These are phyloP conservation scores for Eilema griseolum DNA, from an alignment of 2,888 invertebrate species.

Conservation along the genomic window DNA sequence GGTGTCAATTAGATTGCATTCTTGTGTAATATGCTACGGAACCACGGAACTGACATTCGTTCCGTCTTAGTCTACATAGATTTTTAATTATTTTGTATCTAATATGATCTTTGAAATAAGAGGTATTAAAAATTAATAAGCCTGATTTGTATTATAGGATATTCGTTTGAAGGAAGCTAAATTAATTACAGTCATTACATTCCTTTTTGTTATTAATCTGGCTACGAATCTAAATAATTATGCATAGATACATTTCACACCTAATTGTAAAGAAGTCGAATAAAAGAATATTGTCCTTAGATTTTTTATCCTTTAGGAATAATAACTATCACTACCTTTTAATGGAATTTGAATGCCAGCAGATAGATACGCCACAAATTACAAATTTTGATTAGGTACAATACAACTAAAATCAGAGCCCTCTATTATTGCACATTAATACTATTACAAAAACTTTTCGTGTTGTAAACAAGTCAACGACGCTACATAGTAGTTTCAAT, in stretches of 20 bases:
- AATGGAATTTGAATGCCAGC: background rate
- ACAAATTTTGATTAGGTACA: too few relatives aligned
- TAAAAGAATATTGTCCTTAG: too few relatives aligned
- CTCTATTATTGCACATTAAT: conserved; percentile 12
- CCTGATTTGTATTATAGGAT: too few relatives aligned
- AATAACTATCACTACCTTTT: too few relatives aligned
- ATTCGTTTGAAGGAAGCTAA: background rate
- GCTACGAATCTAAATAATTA: background rate
- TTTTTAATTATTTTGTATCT: background rate
- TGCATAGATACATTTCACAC: too few relatives aligned
- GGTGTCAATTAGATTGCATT: conserved; percentile 19
- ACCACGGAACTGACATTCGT: conserved; percentile 5
- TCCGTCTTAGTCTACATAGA: conserved; percentile 5
- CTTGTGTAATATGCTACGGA: conserved; percentile 14
- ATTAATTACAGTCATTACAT: background rate
- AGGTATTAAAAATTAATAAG: background rate
- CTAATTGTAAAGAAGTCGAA: too few relatives aligned
- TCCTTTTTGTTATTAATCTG: background rate
- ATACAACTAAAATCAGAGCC: conserved; percentile 7
- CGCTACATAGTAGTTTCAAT: background rate
- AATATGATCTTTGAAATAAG: background rate
- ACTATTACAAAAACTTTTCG: conserved; percentile 10
- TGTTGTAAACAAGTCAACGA: background rate
- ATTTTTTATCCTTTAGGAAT: too few relatives aligned
- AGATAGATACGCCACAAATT: too few relatives aligned